Base-by-base conservation (phyloP, 1,140 invertebrate species). In the Apis cerana region DNA sequence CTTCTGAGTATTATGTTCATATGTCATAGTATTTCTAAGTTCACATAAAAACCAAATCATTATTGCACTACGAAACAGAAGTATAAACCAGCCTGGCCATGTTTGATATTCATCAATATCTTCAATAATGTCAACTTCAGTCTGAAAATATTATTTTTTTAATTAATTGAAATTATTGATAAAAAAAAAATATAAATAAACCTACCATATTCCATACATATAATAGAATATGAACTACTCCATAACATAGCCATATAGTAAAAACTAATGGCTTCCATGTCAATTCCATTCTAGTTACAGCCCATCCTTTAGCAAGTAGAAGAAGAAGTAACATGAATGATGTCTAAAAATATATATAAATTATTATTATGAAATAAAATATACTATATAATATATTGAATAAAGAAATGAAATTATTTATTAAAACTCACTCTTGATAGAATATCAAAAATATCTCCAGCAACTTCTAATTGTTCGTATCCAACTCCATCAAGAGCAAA, bases 51-150 rank as follows among this genome's bases (percentile, higher is more conserved):
- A 99, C 98, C 98, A 99, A 62, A 98, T 94, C 98, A 99, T 99
- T 85, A 99, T 98, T 27, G 97, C 94, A 85, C 98, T 96, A 85
- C 98, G 95, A 80, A 98, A 96, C 27, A 97, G 96, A 2, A 99
- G 95, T 62, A 98, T 98, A 67, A 99, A 95, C 96, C 98, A 99
- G 8, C 98, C 98, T 7, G 98, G 98, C 97, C 98, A 98, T 12
- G 98, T 99, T 94, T 99, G 98, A 93, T 99, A 99, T 91, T 99
- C 98, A 92, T 99, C 98, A 75, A 98, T 98, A 90, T 99, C 98
- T 93, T 98, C 98, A 89, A 99, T 98, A 65, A 98, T 98, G 93
- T 99, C 98, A 56, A 99, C 97, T 95, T 99, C 98, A 64, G 97
- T 98, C 98, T 99, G 91, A 33, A 85, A 82, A 75, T 64, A 59